Evolutionary conservation across 2,888 invertebrate genomes (phyloP).

Genomic region (Anorthoa munda): DNA sequence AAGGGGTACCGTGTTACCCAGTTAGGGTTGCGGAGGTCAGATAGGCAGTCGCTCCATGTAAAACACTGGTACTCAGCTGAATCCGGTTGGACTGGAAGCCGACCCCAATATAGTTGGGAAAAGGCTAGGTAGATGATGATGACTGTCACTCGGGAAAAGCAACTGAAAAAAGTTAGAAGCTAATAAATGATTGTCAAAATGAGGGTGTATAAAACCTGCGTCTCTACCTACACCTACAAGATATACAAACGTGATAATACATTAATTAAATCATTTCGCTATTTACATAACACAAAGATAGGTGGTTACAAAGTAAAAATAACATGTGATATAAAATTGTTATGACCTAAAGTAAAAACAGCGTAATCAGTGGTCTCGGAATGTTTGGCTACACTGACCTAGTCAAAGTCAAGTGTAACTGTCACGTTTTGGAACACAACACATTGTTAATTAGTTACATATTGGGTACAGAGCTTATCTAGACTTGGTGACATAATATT

Average conservation of each 20-base stretch:
- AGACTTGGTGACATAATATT: constrained; percentile 19
- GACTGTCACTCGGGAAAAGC: too few species aligned
- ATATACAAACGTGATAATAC: neutral
- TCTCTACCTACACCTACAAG: neutral
- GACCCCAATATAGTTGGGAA: too few species aligned
- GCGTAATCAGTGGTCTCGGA: constrained; percentile 21
- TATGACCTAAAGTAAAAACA: constrained; percentile 34
- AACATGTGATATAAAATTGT: constrained; percentile 25
- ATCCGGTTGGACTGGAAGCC: too few species aligned
- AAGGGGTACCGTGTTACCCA: too few species aligned
- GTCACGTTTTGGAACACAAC: constrained; percentile 28
- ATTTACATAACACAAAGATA: neutral
- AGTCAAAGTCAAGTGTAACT: constrained; percentile 46
- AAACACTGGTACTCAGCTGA: too few species aligned
- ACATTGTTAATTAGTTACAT: constrained; percentile 14
- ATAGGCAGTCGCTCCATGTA: too few species aligned
- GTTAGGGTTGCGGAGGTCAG: too few species aligned
- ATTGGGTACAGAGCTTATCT: constrained; percentile 31
- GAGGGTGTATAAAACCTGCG: neutral
- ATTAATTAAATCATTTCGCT: neutral
- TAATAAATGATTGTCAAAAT: neutral
- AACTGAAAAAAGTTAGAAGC: too few species aligned
- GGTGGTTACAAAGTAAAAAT: constrained; percentile 25
- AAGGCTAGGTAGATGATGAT: too few species aligned
- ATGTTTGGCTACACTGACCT: constrained; percentile 53